Percentiles rank a stretch among this genome's conserved stretches.
Evolutionary conservation across 2,113 vertebrate genomes (phyloP).

Genomic region (Rhizomys pruinosus): DNA sequence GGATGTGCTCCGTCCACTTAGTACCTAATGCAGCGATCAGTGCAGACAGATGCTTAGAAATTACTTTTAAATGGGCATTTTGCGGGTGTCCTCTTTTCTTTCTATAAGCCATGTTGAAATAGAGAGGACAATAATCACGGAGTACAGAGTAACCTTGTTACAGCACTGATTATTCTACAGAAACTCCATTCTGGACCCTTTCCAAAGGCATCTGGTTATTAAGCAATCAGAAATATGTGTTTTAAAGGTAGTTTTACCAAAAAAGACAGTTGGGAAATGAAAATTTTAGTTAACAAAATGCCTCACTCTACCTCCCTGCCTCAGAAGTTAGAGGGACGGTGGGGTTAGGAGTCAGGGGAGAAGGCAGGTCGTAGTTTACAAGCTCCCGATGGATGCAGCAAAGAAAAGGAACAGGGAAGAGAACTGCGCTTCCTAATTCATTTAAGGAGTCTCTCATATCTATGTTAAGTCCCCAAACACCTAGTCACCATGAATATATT

Average conservation of each 20-base stretch:
- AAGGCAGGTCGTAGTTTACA: not conserved
- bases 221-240: conserved; percentile 5
- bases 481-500: not conserved
- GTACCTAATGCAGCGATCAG: conserved; percentile 57
- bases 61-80: conserved; percentile 64
- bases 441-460: not conserved
- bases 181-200: not conserved
- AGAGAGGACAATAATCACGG: not conserved
- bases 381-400: not conserved
- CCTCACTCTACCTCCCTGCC: not conserved
- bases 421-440: not conserved
- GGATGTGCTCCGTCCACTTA: not conserved
- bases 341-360: not conserved
- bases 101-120: conserved; percentile 29
- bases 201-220: conserved; percentile 18
- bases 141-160: not conserved
- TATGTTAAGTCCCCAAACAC: not conserved
- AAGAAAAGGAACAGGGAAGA: not conserved
- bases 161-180: not conserved
- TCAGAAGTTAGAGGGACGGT: not conserved
- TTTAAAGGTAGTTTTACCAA: not conserved
- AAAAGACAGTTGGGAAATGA: not conserved
- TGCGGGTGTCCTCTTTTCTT: conserved; percentile 58
- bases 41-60: conserved; percentile 67
- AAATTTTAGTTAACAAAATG: not conserved